Base-by-base conservation (phyloP, 2,797 vertebrate species). In the Sebastes vulpes region DNA sequence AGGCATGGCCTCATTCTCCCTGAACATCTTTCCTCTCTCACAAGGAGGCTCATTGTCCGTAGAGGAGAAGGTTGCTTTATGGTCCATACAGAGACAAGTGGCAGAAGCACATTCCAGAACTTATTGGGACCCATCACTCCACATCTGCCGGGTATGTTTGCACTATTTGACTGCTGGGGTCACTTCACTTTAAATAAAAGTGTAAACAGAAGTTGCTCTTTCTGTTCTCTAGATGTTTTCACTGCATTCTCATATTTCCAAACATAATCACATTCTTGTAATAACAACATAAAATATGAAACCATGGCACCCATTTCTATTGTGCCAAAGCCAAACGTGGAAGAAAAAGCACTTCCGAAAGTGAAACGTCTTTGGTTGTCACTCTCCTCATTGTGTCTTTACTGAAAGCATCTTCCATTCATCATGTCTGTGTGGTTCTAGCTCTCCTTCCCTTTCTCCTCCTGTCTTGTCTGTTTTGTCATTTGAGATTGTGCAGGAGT, bases 1-100 rank as follows among this genome's bases (percentile, higher is more conserved):
- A 84, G 75, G 29, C 77, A 38, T 67, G 6, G 1, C 66, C 77
- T 86, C 28, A 18, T 85, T 92, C 89, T 92, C 69, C 38, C 75
- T 50, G 78, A 81, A 90, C 90, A 94, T 91, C 88, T 81, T 82
- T 89, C 71, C 54, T 81, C 69, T 83, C 77, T 83, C 90, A 92
- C 89, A 94, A 93, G 82, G 82, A 87, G 71, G 23, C 85, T 86
- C 85, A 89, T 91, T 94, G 90, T 94, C 88, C 75, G 14, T 61
- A 7, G 78, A 89, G 83, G 77, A 85, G 78, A 69, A 38, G 58
- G 70, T 79, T 80, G 75, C 42, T 94, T 95, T 92, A 91, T 91
- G 85, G 77, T 79, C 78, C 85, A 60, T 74, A 21, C 72, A 79
- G 83, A 91, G 77, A 86, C 88, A 94, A 94, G 93, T 94, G 91